These are phyloP conservation scores for Amphimallon solstitiale DNA, from an alignment of 2,888 invertebrate species.

Conservation along the genomic window DNA sequence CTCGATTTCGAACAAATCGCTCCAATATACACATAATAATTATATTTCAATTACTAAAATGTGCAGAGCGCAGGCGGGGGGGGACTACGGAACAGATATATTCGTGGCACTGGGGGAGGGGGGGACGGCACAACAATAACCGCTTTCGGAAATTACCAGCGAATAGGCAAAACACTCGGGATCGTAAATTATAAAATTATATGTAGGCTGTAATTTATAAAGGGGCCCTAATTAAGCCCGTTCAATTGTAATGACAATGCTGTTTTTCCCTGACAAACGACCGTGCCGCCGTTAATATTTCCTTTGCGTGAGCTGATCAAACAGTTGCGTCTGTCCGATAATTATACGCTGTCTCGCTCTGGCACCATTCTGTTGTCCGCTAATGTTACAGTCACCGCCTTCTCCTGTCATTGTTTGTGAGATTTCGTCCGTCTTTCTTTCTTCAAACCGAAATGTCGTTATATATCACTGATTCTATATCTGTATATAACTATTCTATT, in stretches of 20 bases:
- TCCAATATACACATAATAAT: constrained; percentile 1
- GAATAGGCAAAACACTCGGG: constrained; percentile 26
- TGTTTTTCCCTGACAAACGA: constrained; percentile 55
- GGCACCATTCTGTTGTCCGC: constrained; percentile 55
- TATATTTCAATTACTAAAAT: constrained; percentile 15
- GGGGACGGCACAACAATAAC: neutral
- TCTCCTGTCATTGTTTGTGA: constrained; percentile 40
- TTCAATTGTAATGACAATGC: constrained; percentile 47
- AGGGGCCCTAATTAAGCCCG: constrained; percentile 46
- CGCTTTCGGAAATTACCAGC: constrained; percentile 18
- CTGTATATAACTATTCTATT: neutral
- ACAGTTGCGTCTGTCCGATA: constrained; percentile 51
- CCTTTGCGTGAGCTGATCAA: constrained; percentile 55
- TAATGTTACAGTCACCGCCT: constrained; percentile 55
- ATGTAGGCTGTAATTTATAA: constrained; percentile 44
- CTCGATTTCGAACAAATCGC: constrained; percentile 1
- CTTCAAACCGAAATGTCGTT: neutral
- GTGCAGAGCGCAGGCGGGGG: neutral
- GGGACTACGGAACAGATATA: neutral
- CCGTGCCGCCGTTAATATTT: constrained; percentile 52
- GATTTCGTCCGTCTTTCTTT: constrained; percentile 11
- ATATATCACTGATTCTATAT: neutral
- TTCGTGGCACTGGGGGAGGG: neutral
- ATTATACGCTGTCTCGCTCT: constrained; percentile 56
- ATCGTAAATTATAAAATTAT: constrained; percentile 41